Conservation (phyloP, 2,113 vertebrate species). For the Pluvianellus socialis region DNA sequence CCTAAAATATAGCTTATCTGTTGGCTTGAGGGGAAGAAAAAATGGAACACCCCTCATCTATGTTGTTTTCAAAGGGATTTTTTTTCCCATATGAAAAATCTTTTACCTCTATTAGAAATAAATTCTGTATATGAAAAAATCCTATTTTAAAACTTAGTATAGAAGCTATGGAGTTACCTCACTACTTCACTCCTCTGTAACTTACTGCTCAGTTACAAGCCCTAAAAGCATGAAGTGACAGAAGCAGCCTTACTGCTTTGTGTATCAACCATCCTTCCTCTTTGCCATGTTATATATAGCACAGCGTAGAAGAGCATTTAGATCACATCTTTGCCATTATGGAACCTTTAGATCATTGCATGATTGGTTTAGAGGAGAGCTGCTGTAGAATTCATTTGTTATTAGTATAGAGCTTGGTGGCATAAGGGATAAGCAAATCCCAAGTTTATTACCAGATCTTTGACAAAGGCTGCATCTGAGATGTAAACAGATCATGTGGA, state of each 20-base stretch:
- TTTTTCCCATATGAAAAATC: neutral
- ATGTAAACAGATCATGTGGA: neutral
- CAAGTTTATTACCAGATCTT: neutral
- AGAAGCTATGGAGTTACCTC: neutral
- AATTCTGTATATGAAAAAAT: neutral
- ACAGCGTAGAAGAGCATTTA: neutral
- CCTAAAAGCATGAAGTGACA: neutral
- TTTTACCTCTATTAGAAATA: neutral
- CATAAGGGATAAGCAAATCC: neutral
- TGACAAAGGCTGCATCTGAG: neutral
- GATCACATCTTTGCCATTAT: neutral
- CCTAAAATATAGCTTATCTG: neutral
- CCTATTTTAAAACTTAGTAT: neutral
- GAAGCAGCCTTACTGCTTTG: neutral
- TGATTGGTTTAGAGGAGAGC: neutral
- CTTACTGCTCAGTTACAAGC: neutral
- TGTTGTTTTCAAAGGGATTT: neutral
- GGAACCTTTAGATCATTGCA: neutral
- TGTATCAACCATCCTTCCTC: neutral
- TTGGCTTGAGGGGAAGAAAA: neutral
- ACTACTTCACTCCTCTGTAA: neutral
- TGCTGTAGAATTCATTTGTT: neutral
- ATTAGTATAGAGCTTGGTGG: neutral
- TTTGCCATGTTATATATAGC: neutral
- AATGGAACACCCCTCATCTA: accelerated